A percentile compares a stretch with the other conserved stretches of the same genome.
Evolutionary conservation across 2,113 vertebrate genomes (phyloP).

Genomic region (Fregetta grallaria): DNA sequence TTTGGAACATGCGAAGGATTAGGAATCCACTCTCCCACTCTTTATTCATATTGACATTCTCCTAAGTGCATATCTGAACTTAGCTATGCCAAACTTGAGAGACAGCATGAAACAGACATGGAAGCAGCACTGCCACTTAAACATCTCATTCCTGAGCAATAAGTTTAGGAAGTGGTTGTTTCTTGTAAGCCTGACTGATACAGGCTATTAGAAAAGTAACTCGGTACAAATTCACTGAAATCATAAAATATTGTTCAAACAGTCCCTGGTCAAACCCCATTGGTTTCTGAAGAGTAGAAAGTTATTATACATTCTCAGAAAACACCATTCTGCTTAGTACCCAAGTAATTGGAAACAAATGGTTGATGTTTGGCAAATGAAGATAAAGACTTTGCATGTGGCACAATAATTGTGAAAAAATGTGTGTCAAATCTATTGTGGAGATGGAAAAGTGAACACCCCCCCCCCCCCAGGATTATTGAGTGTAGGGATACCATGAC

Average conservation of each 20-base stretch:
- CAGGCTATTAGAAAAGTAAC: background rate
- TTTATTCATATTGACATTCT: background rate
- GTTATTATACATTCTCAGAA: background rate
- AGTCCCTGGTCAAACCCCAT: background rate
- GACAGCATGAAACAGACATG: background rate
- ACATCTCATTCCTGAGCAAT: background rate
- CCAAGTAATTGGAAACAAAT: background rate
- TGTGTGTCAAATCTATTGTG: background rate
- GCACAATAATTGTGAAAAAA: background rate
- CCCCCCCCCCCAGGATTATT: fast-evolving
- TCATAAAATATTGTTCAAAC: background rate
- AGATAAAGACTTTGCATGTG: background rate
- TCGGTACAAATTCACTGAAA: background rate
- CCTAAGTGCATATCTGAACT: background rate
- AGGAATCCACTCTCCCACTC: background rate
- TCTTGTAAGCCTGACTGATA: background rate
- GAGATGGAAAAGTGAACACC: background rate
- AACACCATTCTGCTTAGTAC: background rate
- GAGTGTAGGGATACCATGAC: background rate
- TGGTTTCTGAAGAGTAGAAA: background rate
- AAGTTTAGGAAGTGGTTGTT: background rate
- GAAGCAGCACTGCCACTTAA: background rate
- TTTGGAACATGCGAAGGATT: background rate
- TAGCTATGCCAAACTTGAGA: background rate
- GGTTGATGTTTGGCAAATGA: background rate